Percentiles rank a stretch among this genome's conserved stretches.
phyloP scores from a whole-genome alignment of 2,113 vertebrate species.

The Argyrosomus japonicus region DNA sequence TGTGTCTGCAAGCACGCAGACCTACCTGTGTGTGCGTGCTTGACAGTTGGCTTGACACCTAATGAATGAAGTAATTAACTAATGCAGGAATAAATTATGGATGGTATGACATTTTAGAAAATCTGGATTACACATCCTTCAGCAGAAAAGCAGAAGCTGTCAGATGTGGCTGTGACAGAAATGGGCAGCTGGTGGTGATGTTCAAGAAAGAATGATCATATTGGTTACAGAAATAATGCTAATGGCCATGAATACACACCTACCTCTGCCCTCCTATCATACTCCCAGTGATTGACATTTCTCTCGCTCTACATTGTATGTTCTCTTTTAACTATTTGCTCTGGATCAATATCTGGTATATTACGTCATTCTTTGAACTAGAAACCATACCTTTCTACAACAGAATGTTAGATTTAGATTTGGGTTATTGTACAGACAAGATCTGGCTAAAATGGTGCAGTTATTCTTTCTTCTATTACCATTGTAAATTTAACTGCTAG shows the following conservation, averaged over 20 bases:
- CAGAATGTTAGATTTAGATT: neutral
- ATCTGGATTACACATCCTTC: slow-evolving; percentile 70
- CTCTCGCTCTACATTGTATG: too few relatives aligned
- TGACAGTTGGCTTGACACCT: slow-evolving; percentile 50
- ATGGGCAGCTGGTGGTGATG: neutral
- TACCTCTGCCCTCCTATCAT: neutral
- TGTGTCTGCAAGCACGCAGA: neutral
- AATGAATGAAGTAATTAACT: slow-evolving; percentile 67
- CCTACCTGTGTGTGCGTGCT: slow-evolving; percentile 7
- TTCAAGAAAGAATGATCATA: neutral
- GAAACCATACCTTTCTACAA: neutral
- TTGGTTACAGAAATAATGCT: neutral
- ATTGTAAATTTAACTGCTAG: too few relatives aligned
- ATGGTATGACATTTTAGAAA: slow-evolving; percentile 39
- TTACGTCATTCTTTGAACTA: neutral
- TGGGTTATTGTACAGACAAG: neutral
- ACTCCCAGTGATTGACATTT: neutral
- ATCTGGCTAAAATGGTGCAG: neutral
- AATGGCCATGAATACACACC: neutral
- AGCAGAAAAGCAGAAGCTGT: neutral
- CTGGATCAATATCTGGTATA: neutral
- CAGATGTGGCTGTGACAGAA: neutral
- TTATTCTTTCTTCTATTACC: neutral
- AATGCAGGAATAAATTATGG: slow-evolving; percentile 39
- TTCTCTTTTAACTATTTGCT: neutral